These are phyloP conservation scores for Leptopilina boulardi DNA, from an alignment of 1,140 invertebrate species.

Conservation along the genomic window DNA sequence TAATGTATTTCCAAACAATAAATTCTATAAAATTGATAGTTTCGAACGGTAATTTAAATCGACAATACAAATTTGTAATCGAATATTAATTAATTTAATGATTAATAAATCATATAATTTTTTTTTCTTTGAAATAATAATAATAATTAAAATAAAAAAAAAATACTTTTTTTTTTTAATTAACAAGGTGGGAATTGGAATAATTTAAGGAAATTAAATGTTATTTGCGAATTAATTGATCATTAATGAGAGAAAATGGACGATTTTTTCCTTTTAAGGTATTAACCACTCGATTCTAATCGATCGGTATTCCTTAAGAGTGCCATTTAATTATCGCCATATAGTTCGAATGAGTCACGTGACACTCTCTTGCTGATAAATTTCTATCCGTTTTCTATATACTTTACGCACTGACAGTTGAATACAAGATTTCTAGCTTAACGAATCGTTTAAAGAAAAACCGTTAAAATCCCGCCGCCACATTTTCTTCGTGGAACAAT, in stretches of 20 bases:
- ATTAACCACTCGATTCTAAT: conserved; percentile 12
- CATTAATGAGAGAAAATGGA: conserved; percentile 18
- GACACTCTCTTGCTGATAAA: background rate
- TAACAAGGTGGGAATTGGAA: conserved; percentile 22
- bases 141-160: background rate
- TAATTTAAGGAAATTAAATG: background rate
- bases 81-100: too few relatives aligned
- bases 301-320: conserved; percentile 19
- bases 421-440: conserved; percentile 29
- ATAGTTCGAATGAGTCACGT: conserved; percentile 11
- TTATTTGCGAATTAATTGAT: conserved; percentile 9
- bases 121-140: background rate
- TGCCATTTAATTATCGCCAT: conserved; percentile 30
- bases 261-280: background rate
- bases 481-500: conserved; percentile 28
- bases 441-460: conserved; percentile 27
- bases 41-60: too few relatives aligned
- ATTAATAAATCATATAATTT: background rate
- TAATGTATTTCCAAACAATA: too few relatives aligned
- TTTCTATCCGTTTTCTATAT: conserved; percentile 16
- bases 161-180: background rate
- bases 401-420: conserved; percentile 1
- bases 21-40: too few relatives aligned
- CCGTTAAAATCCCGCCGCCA: conserved; percentile 1
- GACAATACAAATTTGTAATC: too few relatives aligned